Percentiles rank a stretch among this genome's conserved stretches.
Evolutionary conservation across 2,797 vertebrate species (phyloP).

Genomic region (Echiichthys vipera): DNA sequence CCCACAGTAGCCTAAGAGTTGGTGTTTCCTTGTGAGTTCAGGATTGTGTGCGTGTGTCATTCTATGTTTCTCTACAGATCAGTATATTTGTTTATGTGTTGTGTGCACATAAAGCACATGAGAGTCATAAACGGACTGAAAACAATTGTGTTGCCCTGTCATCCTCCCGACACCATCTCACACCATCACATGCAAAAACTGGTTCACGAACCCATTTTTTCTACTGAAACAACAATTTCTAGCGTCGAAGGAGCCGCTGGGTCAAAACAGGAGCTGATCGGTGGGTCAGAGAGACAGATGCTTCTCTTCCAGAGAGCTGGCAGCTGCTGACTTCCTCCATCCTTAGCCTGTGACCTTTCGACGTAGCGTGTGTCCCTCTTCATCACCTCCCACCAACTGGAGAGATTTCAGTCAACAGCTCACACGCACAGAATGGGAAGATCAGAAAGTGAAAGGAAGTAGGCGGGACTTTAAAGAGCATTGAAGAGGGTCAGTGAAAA

Average conservation of each 20-base stretch:
- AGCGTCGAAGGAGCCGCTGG: neutral
- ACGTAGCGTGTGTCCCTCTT: conserved; percentile 51
- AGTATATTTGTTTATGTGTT: neutral
- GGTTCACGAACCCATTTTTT: neutral
- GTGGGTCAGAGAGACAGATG: neutral
- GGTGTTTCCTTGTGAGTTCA: conserved; percentile 18
- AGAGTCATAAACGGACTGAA: neutral
- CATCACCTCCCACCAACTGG: conserved; percentile 47
- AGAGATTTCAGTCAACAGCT: conserved; percentile 49
- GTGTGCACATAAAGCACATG: neutral
- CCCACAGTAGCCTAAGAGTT: conserved; percentile 28
- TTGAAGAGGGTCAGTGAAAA: conserved; percentile 39
- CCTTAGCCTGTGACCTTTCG: conserved; percentile 55
- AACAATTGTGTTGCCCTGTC: conserved; percentile 12
- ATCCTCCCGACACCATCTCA: neutral
- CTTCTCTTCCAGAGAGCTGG: conserved; percentile 37
- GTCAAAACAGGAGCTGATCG: conserved; percentile 3
- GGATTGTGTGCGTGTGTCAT: neutral
- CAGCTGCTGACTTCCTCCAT: conserved; percentile 56
- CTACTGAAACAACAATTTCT: neutral
- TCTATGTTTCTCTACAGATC: neutral
- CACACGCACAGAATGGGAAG: neutral
- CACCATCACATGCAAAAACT: neutral
- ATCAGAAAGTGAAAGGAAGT: conserved; percentile 46
- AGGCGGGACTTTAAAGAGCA: conserved; percentile 15